These are phyloP conservation scores for Phymatocera aterrima DNA, from an alignment of 2,888 invertebrate genomes.

Conservation along the genomic window DNA sequence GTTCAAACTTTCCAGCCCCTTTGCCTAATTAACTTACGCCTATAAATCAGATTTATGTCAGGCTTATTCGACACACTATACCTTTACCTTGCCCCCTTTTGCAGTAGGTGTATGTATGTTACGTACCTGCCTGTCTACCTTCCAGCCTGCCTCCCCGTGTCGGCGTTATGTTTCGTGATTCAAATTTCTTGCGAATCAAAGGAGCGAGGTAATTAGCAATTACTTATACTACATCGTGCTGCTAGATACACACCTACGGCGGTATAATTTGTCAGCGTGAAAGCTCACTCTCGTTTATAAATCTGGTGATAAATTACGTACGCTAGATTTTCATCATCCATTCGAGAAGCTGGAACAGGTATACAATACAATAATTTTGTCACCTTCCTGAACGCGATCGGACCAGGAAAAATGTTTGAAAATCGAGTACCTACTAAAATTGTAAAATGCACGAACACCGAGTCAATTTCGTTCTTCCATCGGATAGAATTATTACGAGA, in stretches of 20 bases:
- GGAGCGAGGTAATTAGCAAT: not conserved
- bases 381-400: too few relatives aligned
- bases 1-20: slow-evolving; percentile 44
- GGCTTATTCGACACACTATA: slow-evolving; percentile 41
- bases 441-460: too few relatives aligned
- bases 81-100: not conserved
- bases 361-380: too few relatives aligned
- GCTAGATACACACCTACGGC: too few relatives aligned
- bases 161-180: not conserved
- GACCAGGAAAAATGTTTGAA: too few relatives aligned
- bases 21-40: slow-evolving; percentile 40
- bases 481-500: too few relatives aligned
- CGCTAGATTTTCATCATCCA: too few relatives aligned
- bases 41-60: slow-evolving; percentile 45
- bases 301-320: not conserved
- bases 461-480: too few relatives aligned
- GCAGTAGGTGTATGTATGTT: not conserved
- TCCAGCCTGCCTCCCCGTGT: too few relatives aligned
- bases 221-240: not conserved
- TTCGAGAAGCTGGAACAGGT: too few relatives aligned
- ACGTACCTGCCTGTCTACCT: not conserved
- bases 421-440: too few relatives aligned
- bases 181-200: not conserved
- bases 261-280: not conserved
- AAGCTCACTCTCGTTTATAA: not conserved